phyloP scores from a whole-genome alignment of 2,113 vertebrate species.

The Catagonus wagneri region DNA sequence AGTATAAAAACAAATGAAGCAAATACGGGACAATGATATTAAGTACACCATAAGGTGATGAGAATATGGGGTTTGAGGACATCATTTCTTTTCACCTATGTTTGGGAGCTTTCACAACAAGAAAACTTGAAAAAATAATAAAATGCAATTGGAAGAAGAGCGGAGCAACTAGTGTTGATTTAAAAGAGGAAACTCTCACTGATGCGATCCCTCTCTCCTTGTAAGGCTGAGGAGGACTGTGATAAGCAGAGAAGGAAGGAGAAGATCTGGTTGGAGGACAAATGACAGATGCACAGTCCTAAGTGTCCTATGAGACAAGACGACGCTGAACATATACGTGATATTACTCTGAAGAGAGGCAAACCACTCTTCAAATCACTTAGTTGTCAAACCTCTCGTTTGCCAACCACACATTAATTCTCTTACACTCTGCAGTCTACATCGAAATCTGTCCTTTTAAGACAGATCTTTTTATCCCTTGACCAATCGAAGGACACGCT shows the following conservation, averaged over 20 bases:
- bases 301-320: conserved; percentile 21
- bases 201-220: background rate
- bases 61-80: background rate
- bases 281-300: conserved; percentile 11
- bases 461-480: background rate
- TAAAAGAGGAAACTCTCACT: background rate
- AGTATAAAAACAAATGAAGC: background rate
- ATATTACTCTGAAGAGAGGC: background rate
- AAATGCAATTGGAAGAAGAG: background rate
- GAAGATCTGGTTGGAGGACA: background rate
- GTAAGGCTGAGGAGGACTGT: background rate
- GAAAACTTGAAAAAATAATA: background rate
- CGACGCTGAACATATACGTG: background rate
- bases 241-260: background rate
- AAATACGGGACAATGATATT: background rate
- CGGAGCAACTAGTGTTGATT: background rate
- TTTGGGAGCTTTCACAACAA: conserved; percentile 21
- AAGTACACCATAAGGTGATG: background rate
- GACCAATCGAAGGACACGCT: background rate
- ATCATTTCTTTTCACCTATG: background rate
- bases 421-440: background rate
- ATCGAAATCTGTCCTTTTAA: background rate
- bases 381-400: background rate
- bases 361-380: conserved; percentile 1
- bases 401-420: background rate